Percentiles rank a stretch among this genome's conserved stretches.
Conservation (phyloP, 2,113 vertebrate genomes). For the Channa maculata region DNA sequence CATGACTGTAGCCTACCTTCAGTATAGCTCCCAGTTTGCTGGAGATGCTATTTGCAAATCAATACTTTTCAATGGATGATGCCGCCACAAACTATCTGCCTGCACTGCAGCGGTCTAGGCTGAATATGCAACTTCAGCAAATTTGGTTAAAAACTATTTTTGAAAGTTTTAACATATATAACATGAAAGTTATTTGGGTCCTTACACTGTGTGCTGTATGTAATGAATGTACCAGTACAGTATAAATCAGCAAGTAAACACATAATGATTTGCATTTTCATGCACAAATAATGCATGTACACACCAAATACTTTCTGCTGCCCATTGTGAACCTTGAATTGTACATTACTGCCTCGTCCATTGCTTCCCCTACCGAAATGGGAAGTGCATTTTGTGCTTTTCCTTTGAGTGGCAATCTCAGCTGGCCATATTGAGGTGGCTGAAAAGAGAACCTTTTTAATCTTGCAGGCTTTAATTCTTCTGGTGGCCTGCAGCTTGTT, state of each 20-base stretch:
- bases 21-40: constrained; percentile 8
- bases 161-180: too few species aligned
- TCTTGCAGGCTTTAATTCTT: constrained; percentile 25
- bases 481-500: constrained; percentile 19
- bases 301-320: constrained; percentile 27
- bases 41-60: constrained; percentile 62
- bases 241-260: constrained; percentile 1
- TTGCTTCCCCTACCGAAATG: constrained; percentile 42
- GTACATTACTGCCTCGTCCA: constrained; percentile 48
- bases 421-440: constrained; percentile 60
- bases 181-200: neutral
- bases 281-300: constrained; percentile 20
- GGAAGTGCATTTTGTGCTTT: constrained; percentile 54
- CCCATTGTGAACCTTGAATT: constrained; percentile 38
- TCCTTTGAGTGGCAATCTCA: constrained; percentile 68
- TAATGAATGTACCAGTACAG: neutral
- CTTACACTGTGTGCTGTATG: neutral
- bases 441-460: constrained; percentile 64
- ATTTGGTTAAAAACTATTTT: constrained; percentile 11
- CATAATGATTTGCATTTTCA: constrained; percentile 3
- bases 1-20: constrained; percentile 15
- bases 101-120: constrained; percentile 42
- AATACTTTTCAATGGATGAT: constrained; percentile 40
- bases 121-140: constrained; percentile 38
- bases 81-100: constrained; percentile 31